Evolutionary conservation across 2,113 vertebrate species (phyloP), one percentile per base, ranked within the genome.

Genomic region (Syrrhaptes paradoxus): DNA sequence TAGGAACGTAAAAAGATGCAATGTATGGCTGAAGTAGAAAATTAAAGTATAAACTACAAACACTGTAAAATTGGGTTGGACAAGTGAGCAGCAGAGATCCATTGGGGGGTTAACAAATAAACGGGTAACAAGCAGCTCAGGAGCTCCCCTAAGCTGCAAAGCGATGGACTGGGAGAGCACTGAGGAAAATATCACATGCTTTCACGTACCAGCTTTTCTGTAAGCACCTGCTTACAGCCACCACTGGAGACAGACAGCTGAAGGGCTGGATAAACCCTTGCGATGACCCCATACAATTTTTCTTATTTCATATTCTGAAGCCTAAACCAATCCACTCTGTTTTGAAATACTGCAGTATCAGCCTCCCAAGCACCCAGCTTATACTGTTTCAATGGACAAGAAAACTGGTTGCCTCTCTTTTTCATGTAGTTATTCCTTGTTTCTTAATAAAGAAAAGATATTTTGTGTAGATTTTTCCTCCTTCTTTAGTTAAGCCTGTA

Each of bases 31-130:
- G 43, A 89, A 78, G n/a, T n/a, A 74, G 28, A 62, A 74, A 26
- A 63, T 12, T 6, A 16, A 79, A 4, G 15, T 68, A 68, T 28
- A 36, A 79, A 87, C 20, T 38, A 66, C 22, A 55, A 89, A 34
- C 16, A 18, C 0, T 1, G 11, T 45, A 62, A 77, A 83, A 65
- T 0, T 46, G 25, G 9, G 67, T 1, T 63, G 17, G 34, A 51
- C 21, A 38, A 67, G 17, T 7, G 6, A 93, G 52, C 70, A 87
- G 31, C 22, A 80, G 38, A 43, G 51, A 80, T 45, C 41, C 58
- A 51, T 45, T 29, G 16, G 5, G 29, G 2, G 2, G 5, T 41
- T 79, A 61, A 77, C 10, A 77, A 90, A 61, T 12, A 41, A 65
- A 34, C 18, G 66, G 34, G 20, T 43, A 78, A 63, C 46, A 85